Evolutionary conservation across 2,797 vertebrate genomes (phyloP).

Genomic region (Antennarius maculatus): DNA sequence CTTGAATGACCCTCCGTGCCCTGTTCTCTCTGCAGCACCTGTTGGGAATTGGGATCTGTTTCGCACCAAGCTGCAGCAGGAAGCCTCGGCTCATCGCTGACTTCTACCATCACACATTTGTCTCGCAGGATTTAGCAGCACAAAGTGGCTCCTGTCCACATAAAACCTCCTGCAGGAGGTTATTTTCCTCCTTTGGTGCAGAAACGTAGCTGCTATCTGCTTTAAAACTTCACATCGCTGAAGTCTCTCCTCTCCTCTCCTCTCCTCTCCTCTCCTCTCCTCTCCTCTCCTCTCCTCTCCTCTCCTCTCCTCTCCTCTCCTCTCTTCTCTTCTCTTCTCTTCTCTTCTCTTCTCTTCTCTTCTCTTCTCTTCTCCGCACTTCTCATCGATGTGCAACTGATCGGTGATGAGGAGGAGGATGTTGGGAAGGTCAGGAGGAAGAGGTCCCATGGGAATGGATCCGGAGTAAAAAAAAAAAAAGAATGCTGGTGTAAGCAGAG

Average conservation of each 20-base stretch:
- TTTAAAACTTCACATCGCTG: constrained; percentile 15
- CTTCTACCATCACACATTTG: constrained; percentile 43
- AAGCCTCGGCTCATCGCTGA: constrained; percentile 30
- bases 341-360: neutral
- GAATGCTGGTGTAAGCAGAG: constrained; percentile 26
- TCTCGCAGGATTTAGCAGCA: constrained; percentile 55
- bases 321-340: too few relatives aligned
- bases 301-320: constrained; percentile 1
- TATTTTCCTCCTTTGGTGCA: constrained; percentile 13
- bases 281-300: constrained; percentile 1
- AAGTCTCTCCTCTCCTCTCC: neutral
- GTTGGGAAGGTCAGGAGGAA: constrained; percentile 34
- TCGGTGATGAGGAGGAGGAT: constrained; percentile 34
- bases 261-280: constrained; percentile 6
- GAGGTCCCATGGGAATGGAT: constrained; percentile 27
- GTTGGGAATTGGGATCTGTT: constrained; percentile 72
- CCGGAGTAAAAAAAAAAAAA: constrained; percentile 24
- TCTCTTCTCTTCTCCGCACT: constrained; percentile 3
- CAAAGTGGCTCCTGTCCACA: constrained; percentile 39
- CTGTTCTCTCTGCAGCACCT: constrained; percentile 75
- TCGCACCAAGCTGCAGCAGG: constrained; percentile 43
- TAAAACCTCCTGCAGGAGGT: constrained; percentile 39
- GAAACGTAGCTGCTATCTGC: constrained; percentile 30
- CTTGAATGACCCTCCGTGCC: constrained; percentile 63
- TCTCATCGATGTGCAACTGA: constrained; percentile 52